Conservation (phyloP, 2,797 vertebrate genomes). For the Borostomias antarcticus region DNA sequence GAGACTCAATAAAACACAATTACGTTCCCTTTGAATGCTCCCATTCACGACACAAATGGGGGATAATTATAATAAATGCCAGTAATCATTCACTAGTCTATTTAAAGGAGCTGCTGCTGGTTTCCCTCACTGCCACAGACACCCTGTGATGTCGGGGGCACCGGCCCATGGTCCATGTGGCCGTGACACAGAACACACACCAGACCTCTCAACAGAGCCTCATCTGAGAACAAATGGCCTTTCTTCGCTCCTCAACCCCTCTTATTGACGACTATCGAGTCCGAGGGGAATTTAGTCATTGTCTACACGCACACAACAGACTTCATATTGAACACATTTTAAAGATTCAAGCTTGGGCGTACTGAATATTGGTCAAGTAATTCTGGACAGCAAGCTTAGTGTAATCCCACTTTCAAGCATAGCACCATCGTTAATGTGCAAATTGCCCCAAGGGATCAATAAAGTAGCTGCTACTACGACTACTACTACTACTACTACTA, state of each 20-base stretch:
- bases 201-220: slow-evolving; percentile 42
- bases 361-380: too few relatives aligned
- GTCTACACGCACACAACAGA: too few relatives aligned
- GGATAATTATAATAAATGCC: slow-evolving; percentile 96
- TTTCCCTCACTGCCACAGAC: slow-evolving; percentile 81
- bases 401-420: too few relatives aligned
- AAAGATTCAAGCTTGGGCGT: too few relatives aligned
- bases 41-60: slow-evolving; percentile 87
- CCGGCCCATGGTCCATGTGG: slow-evolving; percentile 52
- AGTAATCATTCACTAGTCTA: slow-evolving; percentile 88
- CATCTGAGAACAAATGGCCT: slow-evolving; percentile 57
- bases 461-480: too few relatives aligned
- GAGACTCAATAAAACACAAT: slow-evolving; percentile 91
- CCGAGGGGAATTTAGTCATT: too few relatives aligned
- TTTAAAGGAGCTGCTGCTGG: slow-evolving; percentile 84
- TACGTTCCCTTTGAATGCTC: slow-evolving; percentile 89
- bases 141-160: slow-evolving; percentile 59
- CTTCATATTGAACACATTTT: too few relatives aligned
- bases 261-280: too few relatives aligned
- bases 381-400: too few relatives aligned
- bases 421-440: too few relatives aligned
- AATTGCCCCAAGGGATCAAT: too few relatives aligned
- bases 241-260: slow-evolving; percentile 48
- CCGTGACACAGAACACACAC: slow-evolving; percentile 54
- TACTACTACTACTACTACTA: too few relatives aligned